A percentile compares a stretch with the other conserved stretches of the same genome.
These are phyloP conservation scores for Oxyruncus cristatus DNA, from an alignment of 2,113 vertebrate species.

Conservation along the genomic window DNA sequence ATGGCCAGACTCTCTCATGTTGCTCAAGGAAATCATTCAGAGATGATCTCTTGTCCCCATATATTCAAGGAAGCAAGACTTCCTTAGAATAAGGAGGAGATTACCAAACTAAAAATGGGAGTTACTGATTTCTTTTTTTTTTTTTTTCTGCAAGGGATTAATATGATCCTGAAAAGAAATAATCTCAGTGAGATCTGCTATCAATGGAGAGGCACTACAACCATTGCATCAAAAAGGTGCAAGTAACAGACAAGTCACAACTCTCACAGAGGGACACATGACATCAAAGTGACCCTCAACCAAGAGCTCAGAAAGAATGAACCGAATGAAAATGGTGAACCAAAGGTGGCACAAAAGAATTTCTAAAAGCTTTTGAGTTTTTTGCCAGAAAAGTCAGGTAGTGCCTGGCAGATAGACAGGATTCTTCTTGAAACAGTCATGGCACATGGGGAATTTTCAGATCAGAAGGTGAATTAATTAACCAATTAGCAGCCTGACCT, in stretches of 20 bases:
- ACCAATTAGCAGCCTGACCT: not conserved
- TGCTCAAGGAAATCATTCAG: not conserved
- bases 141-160: not conserved
- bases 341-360: not conserved
- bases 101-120: not conserved
- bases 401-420: not conserved
- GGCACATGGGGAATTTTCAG: not conserved
- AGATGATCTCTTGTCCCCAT: not conserved
- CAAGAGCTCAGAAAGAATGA: not conserved
- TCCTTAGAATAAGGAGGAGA: not conserved
- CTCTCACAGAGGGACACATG: not conserved
- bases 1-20: too few species aligned
- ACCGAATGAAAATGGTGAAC: not conserved
- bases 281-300: rapidly evolving
- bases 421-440: not conserved
- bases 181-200: not conserved
- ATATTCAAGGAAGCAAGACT: not conserved
- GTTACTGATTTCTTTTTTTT: not conserved
- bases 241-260: not conserved
- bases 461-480: not conserved
- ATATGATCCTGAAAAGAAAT: not conserved
- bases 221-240: not conserved
- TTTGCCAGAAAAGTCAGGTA: not conserved
- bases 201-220: not conserved
- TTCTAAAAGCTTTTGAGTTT: not conserved